Evolutionary conservation across 2,113 vertebrate species (phyloP).

Genomic region (Grantiella picta): DNA sequence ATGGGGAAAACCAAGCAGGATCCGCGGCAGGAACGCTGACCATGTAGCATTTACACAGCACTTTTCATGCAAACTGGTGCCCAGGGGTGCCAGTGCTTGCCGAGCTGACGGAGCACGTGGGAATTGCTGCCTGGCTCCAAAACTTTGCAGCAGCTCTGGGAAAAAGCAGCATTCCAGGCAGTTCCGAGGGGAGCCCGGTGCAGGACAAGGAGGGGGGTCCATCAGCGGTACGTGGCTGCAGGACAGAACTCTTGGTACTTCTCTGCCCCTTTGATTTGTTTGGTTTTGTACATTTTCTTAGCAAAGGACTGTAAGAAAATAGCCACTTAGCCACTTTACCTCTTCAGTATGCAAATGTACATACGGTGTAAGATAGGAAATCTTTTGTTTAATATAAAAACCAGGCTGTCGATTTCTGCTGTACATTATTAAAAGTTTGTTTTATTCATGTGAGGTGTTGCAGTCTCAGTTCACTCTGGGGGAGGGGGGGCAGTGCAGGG

Average conservation of each 20-base stretch:
- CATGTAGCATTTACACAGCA: constrained; percentile 56
- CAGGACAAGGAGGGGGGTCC: background rate
- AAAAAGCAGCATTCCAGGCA: background rate
- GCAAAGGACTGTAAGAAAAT: constrained; percentile 82
- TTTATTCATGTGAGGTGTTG: constrained; percentile 72
- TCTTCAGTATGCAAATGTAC: constrained; percentile 88
- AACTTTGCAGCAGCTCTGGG: background rate
- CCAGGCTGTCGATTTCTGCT: constrained; percentile 81
- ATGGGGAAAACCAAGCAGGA: background rate
- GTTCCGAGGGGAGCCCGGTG: background rate
- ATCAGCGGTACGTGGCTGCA: constrained; percentile 34
- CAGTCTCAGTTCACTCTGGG: background rate
- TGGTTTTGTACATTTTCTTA: constrained; percentile 80
- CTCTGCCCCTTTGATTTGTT: constrained; percentile 65
- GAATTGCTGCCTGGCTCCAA: background rate
- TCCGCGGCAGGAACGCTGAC: background rate
- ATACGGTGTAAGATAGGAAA: constrained; percentile 83
- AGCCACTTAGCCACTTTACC: constrained; percentile 88
- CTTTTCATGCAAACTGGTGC: background rate
- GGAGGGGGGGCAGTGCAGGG: background rate
- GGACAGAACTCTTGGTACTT: constrained; percentile 61
- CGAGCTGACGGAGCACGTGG: background rate
- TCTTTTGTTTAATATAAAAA: constrained; percentile 86
- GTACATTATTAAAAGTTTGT: constrained; percentile 83
- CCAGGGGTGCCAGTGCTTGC: background rate